Conservation (phyloP, 2,113 vertebrate genomes). For the Triplophysa tibetana region DNA sequence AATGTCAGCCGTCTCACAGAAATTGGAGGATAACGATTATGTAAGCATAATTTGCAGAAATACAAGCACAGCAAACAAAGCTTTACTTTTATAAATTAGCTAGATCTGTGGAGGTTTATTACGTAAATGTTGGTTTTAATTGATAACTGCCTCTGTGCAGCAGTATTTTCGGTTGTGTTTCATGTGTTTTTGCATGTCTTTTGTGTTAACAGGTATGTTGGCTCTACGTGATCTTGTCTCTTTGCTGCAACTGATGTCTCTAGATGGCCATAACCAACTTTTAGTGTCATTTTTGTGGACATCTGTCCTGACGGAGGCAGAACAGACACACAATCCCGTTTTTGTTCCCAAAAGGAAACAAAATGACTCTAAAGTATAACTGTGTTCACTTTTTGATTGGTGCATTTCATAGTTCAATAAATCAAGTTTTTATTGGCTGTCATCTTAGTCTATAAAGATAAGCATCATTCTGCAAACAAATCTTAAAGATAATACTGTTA, state of each 20-base stretch:
- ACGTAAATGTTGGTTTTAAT: conserved; percentile 6
- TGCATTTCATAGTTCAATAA: neutral
- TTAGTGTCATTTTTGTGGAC: neutral
- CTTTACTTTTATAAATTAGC: neutral
- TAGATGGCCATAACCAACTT: neutral
- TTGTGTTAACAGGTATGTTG: conserved; percentile 12
- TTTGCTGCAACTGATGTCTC: conserved; percentile 6
- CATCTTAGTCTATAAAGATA: conserved; percentile 28
- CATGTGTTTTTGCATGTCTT: neutral
- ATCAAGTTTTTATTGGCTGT: neutral
- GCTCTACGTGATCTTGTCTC: neutral
- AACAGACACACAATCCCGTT: neutral
- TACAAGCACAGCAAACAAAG: neutral
- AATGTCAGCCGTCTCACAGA: conserved; percentile 16
- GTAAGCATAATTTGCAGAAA: conserved; percentile 28
- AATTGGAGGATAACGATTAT: conserved; percentile 13
- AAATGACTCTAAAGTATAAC: neutral
- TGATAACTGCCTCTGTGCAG: neutral
- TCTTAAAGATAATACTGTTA: neutral
- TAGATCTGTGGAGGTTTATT: conserved; percentile 6
- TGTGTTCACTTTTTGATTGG: neutral
- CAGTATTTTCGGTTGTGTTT: neutral
- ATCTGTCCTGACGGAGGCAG: neutral
- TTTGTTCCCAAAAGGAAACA: neutral
- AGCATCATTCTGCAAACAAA: neutral